Evolutionary conservation across 2,888 invertebrate genomes (phyloP), one percentile per base, ranked within the genome.

Genomic region (Latrodectus elegans): DNA sequence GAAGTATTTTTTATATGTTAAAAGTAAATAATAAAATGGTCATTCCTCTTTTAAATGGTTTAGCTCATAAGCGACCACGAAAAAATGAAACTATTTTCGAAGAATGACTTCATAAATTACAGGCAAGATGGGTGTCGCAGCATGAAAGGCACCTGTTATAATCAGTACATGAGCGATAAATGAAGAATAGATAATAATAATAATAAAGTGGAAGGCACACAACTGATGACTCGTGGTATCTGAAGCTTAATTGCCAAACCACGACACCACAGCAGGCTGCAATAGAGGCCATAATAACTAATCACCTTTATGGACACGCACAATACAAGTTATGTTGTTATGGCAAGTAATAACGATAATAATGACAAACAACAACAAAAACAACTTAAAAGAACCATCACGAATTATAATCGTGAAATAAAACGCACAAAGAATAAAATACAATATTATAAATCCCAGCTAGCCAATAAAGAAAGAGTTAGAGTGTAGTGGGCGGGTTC

Each of bases 401-500:
- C 75, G 75, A 75, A 64, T 55, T 55, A 26, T 15, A 26, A 15
- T 17, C 38, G 10, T 75, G 14, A 55, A 75, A 75, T 49, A 75
- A 75, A 64, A 22, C 55, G n/a, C 14, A 52, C 15, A 75, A 38
- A 38, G 55, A 60, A 38, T 15, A 26, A 15, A 55, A 15, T 3
- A 55, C 15, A 11, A 11, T 15, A 55, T 15, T 14, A 14, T 55
- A 55, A 55, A 55, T 14, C 11, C 55, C 15, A 55, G 15, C 6
- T 11, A 11, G 17, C 78, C 78, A 78, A 78, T 78, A 52, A 78
- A 51, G 68, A 17, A 15, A 26, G 49, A 53, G 51, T 26, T 53
- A 15, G 15, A 14, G 70, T 65, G 17, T 60, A 71, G 60, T 72
- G 64, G 81, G 81, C 81, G 81, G 81, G 11, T 72, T 65, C 26